Conservation (phyloP, 1,140 invertebrate genomes). For the Drosophila miranda region DNA sequence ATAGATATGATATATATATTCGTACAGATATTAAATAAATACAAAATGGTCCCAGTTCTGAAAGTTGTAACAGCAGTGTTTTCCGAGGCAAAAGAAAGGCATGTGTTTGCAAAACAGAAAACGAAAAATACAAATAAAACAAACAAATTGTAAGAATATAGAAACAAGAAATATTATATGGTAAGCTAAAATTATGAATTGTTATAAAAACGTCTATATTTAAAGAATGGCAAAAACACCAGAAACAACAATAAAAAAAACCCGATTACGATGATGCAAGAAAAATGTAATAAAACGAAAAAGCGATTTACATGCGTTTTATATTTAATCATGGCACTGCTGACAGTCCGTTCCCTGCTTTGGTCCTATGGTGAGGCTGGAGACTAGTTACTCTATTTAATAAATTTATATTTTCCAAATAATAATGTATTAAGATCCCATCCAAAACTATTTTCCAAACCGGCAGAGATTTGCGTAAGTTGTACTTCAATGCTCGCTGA, state of each 20-base stretch:
- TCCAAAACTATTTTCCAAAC: no score
- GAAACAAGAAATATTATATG: slow-evolving; percentile 53
- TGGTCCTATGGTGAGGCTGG: no score
- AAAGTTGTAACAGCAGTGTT: slow-evolving; percentile 61
- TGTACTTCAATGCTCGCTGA: no score
- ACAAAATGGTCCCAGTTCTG: slow-evolving; percentile 56
- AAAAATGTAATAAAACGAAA: slow-evolving; percentile 72
- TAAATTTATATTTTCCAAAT: no score
- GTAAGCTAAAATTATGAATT: slow-evolving; percentile 80
- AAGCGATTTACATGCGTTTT: slow-evolving; percentile 39
- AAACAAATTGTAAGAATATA: slow-evolving; percentile 62
- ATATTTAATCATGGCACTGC: not conserved
- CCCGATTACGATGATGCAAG: slow-evolving; percentile 44
- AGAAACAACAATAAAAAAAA: slow-evolving; percentile 43
- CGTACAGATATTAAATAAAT: slow-evolving; percentile 65
- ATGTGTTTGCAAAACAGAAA: slow-evolving; percentile 57
- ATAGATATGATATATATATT: slow-evolving; percentile 42
- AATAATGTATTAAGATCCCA: no score
- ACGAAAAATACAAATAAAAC: slow-evolving; percentile 28
- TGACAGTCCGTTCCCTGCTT: no score
- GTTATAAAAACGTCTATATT: slow-evolving; percentile 74
- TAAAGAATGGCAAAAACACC: slow-evolving; percentile 64
- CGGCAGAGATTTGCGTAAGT: no score
- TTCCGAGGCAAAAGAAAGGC: slow-evolving; percentile 44
- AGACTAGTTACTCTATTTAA: not conserved